Percentiles rank a stretch among this genome's conserved stretches.
Conservation (phyloP, 2,888 invertebrate genomes). For the Leucoptera coffeella region DNA sequence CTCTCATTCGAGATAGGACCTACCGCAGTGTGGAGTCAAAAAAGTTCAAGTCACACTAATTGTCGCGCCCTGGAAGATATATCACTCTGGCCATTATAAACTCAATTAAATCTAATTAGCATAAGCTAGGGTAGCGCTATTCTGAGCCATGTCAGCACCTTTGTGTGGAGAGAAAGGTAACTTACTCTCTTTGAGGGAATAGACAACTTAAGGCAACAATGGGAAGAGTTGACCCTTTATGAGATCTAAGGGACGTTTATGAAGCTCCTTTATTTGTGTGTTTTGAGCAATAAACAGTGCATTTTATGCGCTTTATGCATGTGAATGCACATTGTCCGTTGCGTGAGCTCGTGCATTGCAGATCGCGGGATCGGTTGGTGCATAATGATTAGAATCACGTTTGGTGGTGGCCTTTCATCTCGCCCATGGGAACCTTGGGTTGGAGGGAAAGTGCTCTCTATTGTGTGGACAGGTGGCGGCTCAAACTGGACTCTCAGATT, state of each 20-base stretch:
- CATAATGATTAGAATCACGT: conserved; percentile 42
- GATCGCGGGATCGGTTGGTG: conserved; percentile 36
- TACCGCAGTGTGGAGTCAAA: conserved; percentile 27
- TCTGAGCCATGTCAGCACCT: conserved; percentile 46
- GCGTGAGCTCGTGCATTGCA: conserved; percentile 46
- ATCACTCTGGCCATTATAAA: conserved; percentile 45
- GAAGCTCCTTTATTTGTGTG: conserved; percentile 45
- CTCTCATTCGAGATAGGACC: conserved; percentile 15
- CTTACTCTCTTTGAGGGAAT: conserved; percentile 26
- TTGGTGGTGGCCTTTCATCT: conserved; percentile 11
- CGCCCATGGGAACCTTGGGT: conserved; percentile 18
- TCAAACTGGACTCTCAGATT: background rate
- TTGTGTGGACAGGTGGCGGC: conserved; percentile 18
- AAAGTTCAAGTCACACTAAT: too few species aligned
- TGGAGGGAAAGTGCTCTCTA: conserved; percentile 25
- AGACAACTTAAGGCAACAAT: conserved; percentile 44
- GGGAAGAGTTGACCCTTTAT: conserved; percentile 42
- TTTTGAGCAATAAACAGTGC: conserved; percentile 52
- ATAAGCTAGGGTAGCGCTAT: conserved; percentile 32
- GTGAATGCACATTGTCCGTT: conserved; percentile 48
- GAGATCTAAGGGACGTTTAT: conserved; percentile 12
- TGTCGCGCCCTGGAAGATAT: conserved; percentile 14
- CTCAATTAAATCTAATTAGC: conserved; percentile 52
- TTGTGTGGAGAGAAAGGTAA: conserved; percentile 28
- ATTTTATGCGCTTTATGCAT: conserved; percentile 50